A percentile compares a stretch with the other conserved stretches of the same genome.
These are phyloP conservation scores for Sialia sialis DNA, from an alignment of 2,113 vertebrate species.

Conservation along the genomic window DNA sequence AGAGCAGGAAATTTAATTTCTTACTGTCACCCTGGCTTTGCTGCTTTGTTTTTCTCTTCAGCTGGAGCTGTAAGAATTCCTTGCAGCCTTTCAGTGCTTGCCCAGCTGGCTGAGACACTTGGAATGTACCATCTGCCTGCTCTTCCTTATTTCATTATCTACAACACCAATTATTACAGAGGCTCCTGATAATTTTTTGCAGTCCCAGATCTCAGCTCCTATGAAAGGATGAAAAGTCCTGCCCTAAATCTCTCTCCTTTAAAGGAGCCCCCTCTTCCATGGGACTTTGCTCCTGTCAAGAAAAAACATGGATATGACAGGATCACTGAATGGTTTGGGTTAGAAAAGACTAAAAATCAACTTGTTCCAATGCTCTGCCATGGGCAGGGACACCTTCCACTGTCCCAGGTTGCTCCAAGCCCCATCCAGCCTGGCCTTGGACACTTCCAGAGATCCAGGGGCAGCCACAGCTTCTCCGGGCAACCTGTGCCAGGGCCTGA, in stretches of 20 bases:
- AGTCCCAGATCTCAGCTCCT: neutral
- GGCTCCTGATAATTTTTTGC: neutral
- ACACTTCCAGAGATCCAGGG: neutral
- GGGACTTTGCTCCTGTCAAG: neutral
- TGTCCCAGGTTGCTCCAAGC: accelerated
- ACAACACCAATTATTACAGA: neutral
- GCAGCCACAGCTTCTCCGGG: neutral
- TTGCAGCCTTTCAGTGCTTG: neutral
- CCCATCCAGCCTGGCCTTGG: accelerated
- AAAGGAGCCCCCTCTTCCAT: neutral
- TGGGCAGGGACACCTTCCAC: neutral
- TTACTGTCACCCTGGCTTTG: neutral
- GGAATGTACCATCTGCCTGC: neutral
- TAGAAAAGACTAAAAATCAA: neutral
- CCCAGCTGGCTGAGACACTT: neutral
- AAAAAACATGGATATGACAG: neutral
- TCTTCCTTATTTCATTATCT: neutral
- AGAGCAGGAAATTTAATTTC: neutral
- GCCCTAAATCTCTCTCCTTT: neutral
- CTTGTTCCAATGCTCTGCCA: neutral
- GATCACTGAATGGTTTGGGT: neutral
- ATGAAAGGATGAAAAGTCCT: neutral
- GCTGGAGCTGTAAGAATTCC: neutral
- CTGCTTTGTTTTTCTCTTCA: neutral
- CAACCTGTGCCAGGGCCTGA: neutral